Evolutionary conservation across 2,797 vertebrate genomes (phyloP).

Genomic region (Sebastes dallii): DNA sequence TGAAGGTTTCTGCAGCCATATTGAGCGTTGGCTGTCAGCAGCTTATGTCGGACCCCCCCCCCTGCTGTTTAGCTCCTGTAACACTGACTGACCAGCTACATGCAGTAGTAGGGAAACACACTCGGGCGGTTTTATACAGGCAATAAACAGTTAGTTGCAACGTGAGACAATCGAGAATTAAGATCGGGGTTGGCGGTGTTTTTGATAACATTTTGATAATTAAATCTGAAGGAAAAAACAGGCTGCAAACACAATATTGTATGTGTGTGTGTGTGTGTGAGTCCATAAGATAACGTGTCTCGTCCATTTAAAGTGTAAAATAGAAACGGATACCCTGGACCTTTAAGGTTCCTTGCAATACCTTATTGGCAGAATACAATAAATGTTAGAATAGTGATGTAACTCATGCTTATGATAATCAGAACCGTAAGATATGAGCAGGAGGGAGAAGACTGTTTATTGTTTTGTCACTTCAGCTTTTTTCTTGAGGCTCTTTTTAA

Average conservation of each 20-base stretch:
- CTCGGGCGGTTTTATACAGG: constrained; percentile 3
- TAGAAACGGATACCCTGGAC: neutral
- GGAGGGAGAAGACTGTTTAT: constrained; percentile 27
- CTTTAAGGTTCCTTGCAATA: constrained; percentile 8
- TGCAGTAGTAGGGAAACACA: neutral
- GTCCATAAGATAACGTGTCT: neutral
- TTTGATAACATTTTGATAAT: constrained; percentile 36
- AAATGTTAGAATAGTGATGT: constrained; percentile 10
- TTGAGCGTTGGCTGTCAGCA: neutral
- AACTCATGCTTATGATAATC: constrained; percentile 35
- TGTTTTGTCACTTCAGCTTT: constrained; percentile 3
- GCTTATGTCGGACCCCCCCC: constrained; percentile 4
- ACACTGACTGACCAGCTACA: constrained; percentile 6
- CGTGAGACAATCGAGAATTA: constrained; percentile 52
- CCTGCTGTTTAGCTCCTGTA: constrained; percentile 15
- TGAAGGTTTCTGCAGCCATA: constrained; percentile 10
- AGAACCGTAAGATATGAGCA: neutral
- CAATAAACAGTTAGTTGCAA: constrained; percentile 28
- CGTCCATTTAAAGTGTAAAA: neutral
- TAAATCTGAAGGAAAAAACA: neutral
- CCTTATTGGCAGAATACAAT: neutral
- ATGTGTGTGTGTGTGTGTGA: neutral
- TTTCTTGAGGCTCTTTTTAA: constrained; percentile 17
- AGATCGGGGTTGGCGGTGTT: neutral
- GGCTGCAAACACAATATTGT: constrained; percentile 11